A percentile compares a stretch with the other conserved stretches of the same genome.
These are phyloP conservation scores for Gymnosoma rotundatum DNA, from an alignment of 2,888 invertebrate species.

Conservation along the genomic window DNA sequence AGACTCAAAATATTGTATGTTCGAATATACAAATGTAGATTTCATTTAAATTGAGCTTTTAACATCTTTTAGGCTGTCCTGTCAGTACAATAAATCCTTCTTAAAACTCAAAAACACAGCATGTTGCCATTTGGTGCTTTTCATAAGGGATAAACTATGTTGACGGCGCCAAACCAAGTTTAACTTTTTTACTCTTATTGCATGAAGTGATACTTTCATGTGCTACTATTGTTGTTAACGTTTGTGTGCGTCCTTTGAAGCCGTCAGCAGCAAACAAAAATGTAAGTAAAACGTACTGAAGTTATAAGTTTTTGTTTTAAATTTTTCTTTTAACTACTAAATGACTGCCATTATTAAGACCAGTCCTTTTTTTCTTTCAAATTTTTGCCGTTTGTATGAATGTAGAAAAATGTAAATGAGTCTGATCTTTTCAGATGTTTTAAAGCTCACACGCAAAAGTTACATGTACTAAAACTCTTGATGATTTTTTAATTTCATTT, in stretches of 20 bases:
- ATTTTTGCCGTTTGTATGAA: neutral
- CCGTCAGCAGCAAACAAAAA: neutral
- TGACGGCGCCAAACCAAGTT: slow-evolving; percentile 64
- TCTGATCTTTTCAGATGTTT: slow-evolving; percentile 18
- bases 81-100: slow-evolving; percentile 60
- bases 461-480: slow-evolving; percentile 22
- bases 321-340: slow-evolving; percentile 51
- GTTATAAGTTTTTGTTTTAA: slow-evolving; percentile 16
- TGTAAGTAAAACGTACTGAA: slow-evolving; percentile 24
- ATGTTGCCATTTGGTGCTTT: slow-evolving; percentile 48
- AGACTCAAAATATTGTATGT: neutral
- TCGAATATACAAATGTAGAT: slow-evolving; percentile 49
- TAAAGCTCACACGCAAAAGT: slow-evolving; percentile 21
- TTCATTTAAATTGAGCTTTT: slow-evolving; percentile 62
- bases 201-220: neutral
- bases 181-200: slow-evolving; percentile 26
- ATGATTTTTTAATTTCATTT: slow-evolving; percentile 70
- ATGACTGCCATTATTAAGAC: slow-evolving; percentile 55
- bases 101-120: slow-evolving; percentile 59
- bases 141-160: slow-evolving; percentile 58
- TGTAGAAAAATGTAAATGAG: slow-evolving; percentile 7
- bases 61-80: slow-evolving; percentile 51
- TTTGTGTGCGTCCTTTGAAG: slow-evolving; percentile 1
- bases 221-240: slow-evolving; percentile 7
- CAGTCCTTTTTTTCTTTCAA: neutral